Base-by-base conservation (phyloP, 2,797 vertebrate species). In the Cuniculus paca region DNA sequence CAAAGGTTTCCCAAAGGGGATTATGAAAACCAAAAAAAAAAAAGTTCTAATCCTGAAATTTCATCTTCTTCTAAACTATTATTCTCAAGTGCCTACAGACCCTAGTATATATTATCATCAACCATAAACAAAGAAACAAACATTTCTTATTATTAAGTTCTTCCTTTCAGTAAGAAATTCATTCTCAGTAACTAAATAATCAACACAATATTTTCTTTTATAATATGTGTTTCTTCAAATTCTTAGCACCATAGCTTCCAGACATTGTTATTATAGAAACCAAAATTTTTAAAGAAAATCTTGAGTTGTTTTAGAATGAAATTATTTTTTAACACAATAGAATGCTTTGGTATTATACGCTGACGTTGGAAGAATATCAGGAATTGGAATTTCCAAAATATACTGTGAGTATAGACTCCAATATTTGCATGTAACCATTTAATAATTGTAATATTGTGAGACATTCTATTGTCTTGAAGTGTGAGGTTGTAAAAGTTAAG, bases 281-380 rank as follows among this genome's bases (percentile, higher is more conserved):
- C 6, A 58, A 78, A 0, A 80, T 54, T 85, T 75, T 16, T 48
- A 45, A 24, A 88, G 19, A 72, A 90, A 70, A 85, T 45, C 5
- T 6, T 34, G 39, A 92, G 7, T 78, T 95, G 31, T 89, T 85
- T 82, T 61, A 79, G 39, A 86, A 78, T 34, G 19, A 83, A 96
- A 50, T 16, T 0, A 2, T 19, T 48, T 31, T 34, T 87, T 22
- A 72, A 48, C 50, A 56, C 4, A 72, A 48, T 4, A 78, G 81
- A 56, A 68, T 14, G 6, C 12, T 74, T 79, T 75, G 16, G 45
- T 61, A 19, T 19, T 72, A 10, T 31, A 72, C 54, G 16, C 42
- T 78, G 9, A 80, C 5, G 3, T 22, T 52, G 31, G 80, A 89
- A 82, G 24, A 36, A 87, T 39, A 31, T 0, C 36, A 77, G 39